A percentile compares a stretch with the other conserved stretches of the same genome.
phyloP scores from a whole-genome alignment of 2,797 vertebrate genomes.

The Paramormyrops hopkinsi region DNA sequence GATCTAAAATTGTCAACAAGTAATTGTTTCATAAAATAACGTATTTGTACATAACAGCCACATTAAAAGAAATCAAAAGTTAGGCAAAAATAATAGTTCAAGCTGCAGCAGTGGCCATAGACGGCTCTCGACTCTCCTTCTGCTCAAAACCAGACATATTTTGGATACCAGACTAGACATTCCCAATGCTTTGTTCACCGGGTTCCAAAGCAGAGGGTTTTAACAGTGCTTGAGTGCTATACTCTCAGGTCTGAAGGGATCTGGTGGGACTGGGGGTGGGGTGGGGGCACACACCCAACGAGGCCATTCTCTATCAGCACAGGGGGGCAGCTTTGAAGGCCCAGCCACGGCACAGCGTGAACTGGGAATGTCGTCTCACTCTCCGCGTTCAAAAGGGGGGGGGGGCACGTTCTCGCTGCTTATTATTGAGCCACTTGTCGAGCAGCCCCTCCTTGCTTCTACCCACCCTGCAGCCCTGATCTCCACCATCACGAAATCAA shows the following conservation, averaged over 20 bases:
- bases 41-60: background rate
- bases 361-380: background rate
- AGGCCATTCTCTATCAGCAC: constrained; percentile 2
- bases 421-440: background rate
- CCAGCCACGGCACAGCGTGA: background rate
- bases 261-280: background rate
- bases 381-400: background rate
- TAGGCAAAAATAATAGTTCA: background rate
- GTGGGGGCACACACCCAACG: background rate
- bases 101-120: background rate
- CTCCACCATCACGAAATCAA: background rate
- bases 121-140: background rate
- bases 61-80: background rate
- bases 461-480: background rate
- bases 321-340: constrained; percentile 3
- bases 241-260: background rate
- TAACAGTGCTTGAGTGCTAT: background rate
- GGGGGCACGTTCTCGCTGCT: background rate
- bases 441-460: background rate
- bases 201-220: background rate
- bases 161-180: background rate
- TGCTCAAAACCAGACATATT: background rate
- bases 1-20: background rate
- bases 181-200: background rate
- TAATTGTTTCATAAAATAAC: background rate